Percentiles rank a stretch among this genome's conserved stretches.
These are phyloP conservation scores for Sula dactylatra DNA, from an alignment of 2,113 vertebrate species.

Conservation along the genomic window DNA sequence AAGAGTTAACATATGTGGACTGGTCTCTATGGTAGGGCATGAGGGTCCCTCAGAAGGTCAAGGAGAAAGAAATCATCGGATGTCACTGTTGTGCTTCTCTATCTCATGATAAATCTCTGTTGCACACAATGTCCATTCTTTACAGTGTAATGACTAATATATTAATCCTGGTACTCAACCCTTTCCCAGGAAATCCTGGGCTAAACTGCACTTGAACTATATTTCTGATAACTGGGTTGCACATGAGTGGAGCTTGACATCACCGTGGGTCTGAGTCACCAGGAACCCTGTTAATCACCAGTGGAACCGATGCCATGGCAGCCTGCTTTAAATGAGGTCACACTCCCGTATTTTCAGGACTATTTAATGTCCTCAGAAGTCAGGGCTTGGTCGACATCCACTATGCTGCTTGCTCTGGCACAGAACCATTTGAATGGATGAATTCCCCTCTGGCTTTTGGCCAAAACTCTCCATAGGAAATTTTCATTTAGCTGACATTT, in stretches of 20 bases:
- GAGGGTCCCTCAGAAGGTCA: neutral
- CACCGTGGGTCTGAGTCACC: neutral
- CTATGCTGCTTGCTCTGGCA: neutral
- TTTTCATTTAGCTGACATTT: neutral
- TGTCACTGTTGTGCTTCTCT: neutral
- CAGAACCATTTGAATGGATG: neutral
- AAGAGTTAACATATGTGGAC: fast-evolving
- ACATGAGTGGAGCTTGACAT: neutral
- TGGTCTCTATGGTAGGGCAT: neutral
- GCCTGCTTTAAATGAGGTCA: neutral
- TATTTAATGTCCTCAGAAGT: neutral
- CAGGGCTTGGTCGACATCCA: neutral
- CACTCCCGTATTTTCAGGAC: neutral
- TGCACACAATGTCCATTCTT: neutral
- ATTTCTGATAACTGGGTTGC: neutral
- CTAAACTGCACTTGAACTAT: neutral
- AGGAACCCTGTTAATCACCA: neutral
- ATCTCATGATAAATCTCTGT: neutral
- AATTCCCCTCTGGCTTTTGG: neutral
- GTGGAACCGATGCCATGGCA: neutral
- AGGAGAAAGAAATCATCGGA: neutral
- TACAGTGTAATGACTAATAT: neutral
- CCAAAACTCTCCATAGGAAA: neutral
- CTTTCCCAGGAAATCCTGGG: neutral
- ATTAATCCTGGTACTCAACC: neutral